Evolutionary conservation across 37 sponge, comb jelly and placozoan species (phyloP), one percentile per base, ranked within the genome.

Genomic region (Ianthella basta): DNA sequence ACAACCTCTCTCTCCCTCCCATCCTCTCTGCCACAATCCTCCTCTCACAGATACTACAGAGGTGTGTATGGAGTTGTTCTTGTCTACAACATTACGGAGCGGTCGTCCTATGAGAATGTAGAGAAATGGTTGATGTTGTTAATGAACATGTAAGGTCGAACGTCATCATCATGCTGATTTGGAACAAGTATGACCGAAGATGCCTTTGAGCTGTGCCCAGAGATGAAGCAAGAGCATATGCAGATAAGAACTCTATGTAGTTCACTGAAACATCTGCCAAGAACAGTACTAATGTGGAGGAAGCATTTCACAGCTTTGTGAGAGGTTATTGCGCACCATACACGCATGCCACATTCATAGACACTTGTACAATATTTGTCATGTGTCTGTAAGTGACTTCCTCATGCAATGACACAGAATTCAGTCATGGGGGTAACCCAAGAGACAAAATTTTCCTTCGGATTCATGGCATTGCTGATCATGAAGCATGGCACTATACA

Each of bases 61-160:
- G 99, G 99, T 19, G 99, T 97, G 3, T 95, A 96, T 36, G 99
- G 99, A 8, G 99, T 97, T 24, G 91, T 99, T 2, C 85, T 99
- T 15, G 95, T 96, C 25, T 99, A 99, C 63, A 95, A 99, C 84
- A 99, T 99, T 23, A 94, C 99, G n/a, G 96, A 99, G 64, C 99
- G 95, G 88, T 60, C 95, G 70, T 96, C 99, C 4, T 99, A 95
- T 55, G 94, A 99, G 92, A 99, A 99, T 74, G 94, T 99, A 30
- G 99, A 99, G 86, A 91, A 95, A 19, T 99, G 99, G 99, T 61
- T 99, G 91, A 99, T 95, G 87, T 97, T 96, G 80, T 86, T 99
- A 72, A 91, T 37, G 97, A 96, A 80, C 97, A 96, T 66, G 99
- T 95, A 0, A 95, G 96, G 79, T 54, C 91, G 30, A 96, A 99